Percentiles rank a stretch among this genome's conserved stretches.
Evolutionary conservation across 2,113 vertebrate species (phyloP).

Genomic region (Tor tambroides): DNA sequence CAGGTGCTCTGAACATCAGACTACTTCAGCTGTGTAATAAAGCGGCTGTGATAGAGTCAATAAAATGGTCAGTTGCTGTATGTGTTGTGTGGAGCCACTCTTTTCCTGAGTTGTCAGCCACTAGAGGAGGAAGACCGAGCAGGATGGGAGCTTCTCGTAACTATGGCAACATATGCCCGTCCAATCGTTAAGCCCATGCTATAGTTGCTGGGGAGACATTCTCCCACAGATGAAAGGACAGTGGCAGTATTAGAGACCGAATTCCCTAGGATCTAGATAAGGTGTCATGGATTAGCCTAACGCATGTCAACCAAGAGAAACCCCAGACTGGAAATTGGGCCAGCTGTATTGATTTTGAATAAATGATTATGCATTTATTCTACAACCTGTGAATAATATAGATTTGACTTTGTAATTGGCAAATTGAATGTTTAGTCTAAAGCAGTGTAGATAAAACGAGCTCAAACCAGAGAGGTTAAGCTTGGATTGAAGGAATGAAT

Average conservation of each 20-base stretch:
- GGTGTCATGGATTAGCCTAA: conserved; percentile 64
- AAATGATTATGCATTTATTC: not conserved
- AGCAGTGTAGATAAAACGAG: not conserved
- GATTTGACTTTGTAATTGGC: not conserved
- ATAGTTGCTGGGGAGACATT: conserved; percentile 82
- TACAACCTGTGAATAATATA: not conserved
- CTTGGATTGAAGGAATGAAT: not conserved
- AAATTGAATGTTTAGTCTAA: not conserved
- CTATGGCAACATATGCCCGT: conserved; percentile 78
- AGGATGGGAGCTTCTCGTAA: conserved; percentile 77
- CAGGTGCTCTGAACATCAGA: not conserved
- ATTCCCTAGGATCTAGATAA: conserved; percentile 56
- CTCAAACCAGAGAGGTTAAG: not conserved
- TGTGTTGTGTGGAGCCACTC: not conserved
- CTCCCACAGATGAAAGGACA: conserved; percentile 63
- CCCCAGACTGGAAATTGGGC: conserved; percentile 12
- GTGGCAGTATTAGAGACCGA: conserved; percentile 57
- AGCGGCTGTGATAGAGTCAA: not conserved
- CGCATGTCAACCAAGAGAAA: conserved; percentile 48
- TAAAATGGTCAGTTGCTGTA: not conserved
- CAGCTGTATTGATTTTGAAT: not conserved
- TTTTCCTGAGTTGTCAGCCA: conserved; percentile 39
- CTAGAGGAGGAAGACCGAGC: conserved; percentile 57
- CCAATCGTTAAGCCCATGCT: conserved; percentile 76
- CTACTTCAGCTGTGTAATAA: not conserved